Evolutionary conservation across 2,888 invertebrate species (phyloP), one percentile per base, ranked within the genome.

Genomic region (Drosophila prostipennis): DNA sequence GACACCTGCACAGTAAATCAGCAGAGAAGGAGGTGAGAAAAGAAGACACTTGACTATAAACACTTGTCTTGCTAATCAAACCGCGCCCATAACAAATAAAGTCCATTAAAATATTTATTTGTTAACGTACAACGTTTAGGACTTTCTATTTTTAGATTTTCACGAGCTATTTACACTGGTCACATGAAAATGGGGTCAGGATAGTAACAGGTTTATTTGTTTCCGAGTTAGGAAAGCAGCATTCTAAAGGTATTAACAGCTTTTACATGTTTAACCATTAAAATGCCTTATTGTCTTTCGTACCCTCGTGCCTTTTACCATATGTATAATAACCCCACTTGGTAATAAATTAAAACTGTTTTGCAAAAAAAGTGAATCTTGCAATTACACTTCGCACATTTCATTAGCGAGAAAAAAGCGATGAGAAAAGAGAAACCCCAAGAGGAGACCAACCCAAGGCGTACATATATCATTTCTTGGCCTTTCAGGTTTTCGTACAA

Each of bases 1-100:
- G 58, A 49, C 79, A 79, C 77, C 85, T 79, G 82, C 81, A 78
- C 14, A 6, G 29, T 53, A 68, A 36, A 26, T 52, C 56, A 45
- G 46, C 14, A 3, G 29, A 53, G 72, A 36, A 23, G 55, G 53
- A 45, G 46, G 58, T 59, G 40, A 40, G 45, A n/a, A 6, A 32
- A 23, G 58, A 42, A 59, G 58, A 7, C 26, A 42, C 23, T 23
- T 23, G 14, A 13, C 37, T 26, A 1, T 16, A 37, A 10, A 19
- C 61, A 10, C 46, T 46, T 14, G 14, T 32, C 11, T 32, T 11
- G 14, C 29, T 29, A 46, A 46, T 46, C 14, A 32, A 46, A 32
- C 46, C 46, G 46, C 46, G 6, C 46, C 46, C 46, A 46, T 46
- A 32, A 46, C 46, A 46, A 29, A n/a, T 8, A 46, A 46, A 46